Conservation (phyloP, 2,113 vertebrate genomes). For the Noturus placidus region DNA sequence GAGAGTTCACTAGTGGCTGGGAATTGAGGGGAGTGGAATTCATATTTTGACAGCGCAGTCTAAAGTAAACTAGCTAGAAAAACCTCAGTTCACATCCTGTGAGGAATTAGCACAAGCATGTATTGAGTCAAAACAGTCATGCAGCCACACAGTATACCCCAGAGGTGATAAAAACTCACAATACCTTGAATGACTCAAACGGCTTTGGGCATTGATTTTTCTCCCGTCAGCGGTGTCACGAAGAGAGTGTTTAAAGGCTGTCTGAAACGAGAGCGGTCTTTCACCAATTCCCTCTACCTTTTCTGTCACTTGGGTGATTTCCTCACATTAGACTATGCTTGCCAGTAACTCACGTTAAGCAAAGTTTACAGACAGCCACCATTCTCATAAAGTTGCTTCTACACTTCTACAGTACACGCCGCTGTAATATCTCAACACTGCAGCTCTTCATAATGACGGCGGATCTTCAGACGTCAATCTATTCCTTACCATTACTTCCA, state of each 20-base stretch:
- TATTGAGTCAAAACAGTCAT: not conserved
- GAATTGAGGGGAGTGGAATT: not conserved
- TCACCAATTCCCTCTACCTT: not conserved
- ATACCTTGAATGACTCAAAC: not conserved
- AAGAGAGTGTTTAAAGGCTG: not conserved
- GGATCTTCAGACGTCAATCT: not conserved
- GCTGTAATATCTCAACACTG: not conserved
- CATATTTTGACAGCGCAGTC: not conserved
- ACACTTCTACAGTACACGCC: not conserved
- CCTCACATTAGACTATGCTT: not conserved
- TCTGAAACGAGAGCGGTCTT: not conserved
- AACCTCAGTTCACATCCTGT: not conserved
- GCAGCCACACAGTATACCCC: not conserved
- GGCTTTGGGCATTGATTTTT: not conserved
- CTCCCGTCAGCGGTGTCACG: not conserved
- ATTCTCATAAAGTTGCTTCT: not conserved
- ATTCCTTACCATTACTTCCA: not conserved
- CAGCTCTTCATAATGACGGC: not conserved
- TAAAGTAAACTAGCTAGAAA: not conserved
- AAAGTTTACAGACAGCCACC: not conserved
- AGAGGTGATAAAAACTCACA: not conserved
- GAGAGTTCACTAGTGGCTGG: too few relatives aligned
- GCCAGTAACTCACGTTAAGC: not conserved
- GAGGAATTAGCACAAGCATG: not conserved
- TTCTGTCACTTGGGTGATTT: slow-evolving; percentile 10